Percentiles rank a stretch among this genome's conserved stretches.
Conservation (phyloP, 2,888 invertebrate genomes). For the Hemaris fuciformis region DNA sequence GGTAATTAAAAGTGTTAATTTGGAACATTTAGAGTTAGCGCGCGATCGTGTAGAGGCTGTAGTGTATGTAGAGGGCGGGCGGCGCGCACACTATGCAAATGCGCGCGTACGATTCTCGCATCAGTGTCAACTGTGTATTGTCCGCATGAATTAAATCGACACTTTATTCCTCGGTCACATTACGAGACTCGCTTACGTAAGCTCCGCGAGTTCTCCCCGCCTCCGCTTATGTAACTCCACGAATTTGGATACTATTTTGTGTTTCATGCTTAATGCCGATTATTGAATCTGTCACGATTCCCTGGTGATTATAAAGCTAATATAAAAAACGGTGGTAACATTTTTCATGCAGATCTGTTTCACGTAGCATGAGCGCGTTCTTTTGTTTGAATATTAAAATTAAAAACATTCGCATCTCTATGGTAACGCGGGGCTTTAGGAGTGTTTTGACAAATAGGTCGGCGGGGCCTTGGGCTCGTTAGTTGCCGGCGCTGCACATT, state of each 20-base stretch:
- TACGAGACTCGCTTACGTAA: constrained; percentile 72
- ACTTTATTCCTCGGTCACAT: neutral
- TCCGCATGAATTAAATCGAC: neutral
- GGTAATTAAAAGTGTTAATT: constrained; percentile 32
- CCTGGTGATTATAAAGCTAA: constrained; percentile 33
- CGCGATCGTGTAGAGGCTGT: constrained; percentile 24
- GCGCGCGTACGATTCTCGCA: constrained; percentile 10
- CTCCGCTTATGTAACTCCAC: constrained; percentile 73
- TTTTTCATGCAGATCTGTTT: neutral
- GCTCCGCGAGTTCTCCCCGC: constrained; percentile 54
- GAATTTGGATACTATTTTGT: constrained; percentile 53
- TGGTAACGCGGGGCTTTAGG: constrained; percentile 3
- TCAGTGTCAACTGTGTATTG: constrained; percentile 1
- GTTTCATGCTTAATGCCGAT: constrained; percentile 26
- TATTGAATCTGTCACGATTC: neutral
- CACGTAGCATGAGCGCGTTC: neutral
- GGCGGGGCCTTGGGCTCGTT: constrained; percentile 11
- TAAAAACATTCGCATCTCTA: constrained; percentile 4
- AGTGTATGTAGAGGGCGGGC: neutral
- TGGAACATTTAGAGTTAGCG: constrained; percentile 27
- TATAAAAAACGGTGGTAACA: neutral
- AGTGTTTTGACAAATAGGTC: constrained; percentile 10
- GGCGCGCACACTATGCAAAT: constrained; percentile 24
- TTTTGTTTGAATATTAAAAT: neutral
- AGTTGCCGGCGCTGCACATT: neutral